A percentile compares a stretch with the other conserved stretches of the same genome.
Evolutionary conservation across 2,113 vertebrate species (phyloP).

Genomic region (Arothron firmamentum): DNA sequence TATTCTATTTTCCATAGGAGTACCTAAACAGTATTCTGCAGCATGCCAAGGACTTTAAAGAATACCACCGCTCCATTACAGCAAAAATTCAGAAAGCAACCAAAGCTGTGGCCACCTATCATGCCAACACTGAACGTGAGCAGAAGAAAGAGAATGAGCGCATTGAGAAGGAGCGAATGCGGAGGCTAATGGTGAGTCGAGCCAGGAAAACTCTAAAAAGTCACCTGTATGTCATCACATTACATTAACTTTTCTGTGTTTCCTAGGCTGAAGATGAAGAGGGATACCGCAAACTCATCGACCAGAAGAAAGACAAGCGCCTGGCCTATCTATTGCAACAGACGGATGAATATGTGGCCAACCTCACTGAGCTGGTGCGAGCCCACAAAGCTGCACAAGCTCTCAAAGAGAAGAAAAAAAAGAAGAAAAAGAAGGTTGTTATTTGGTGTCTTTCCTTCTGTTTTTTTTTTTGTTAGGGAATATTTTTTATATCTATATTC

Average conservation of each 20-base stretch:
- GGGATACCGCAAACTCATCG: constrained; percentile 95
- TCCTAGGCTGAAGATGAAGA: constrained; percentile 92
- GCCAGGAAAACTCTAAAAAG: background rate
- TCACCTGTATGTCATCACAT: background rate
- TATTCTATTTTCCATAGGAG: constrained; percentile 72
- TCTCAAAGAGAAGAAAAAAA: constrained; percentile 94
- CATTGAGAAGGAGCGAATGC: constrained; percentile 97
- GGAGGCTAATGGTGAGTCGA: constrained; percentile 87
- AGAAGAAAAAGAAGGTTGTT: constrained; percentile 95
- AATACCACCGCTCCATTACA: constrained; percentile 92
- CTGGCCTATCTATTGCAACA: constrained; percentile 96
- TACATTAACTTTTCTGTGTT: background rate
- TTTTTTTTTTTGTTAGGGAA: background rate
- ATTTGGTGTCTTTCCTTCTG: background rate
- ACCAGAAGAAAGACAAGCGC: constrained; percentile 98
- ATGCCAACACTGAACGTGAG: constrained; percentile 95
- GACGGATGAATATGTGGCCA: constrained; percentile 96
- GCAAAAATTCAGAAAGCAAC: constrained; percentile 95
- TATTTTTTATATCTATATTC: background rate
- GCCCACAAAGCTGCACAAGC: constrained; percentile 95
- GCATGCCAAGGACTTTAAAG: constrained; percentile 98
- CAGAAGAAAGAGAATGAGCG: constrained; percentile 98
- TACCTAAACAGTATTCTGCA: constrained; percentile 99
- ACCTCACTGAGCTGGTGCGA: constrained; percentile 92
- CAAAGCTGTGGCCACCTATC: constrained; percentile 93